phyloP scores from a whole-genome alignment of 2,888 invertebrate genomes.

The Girardia tigrina region DNA sequence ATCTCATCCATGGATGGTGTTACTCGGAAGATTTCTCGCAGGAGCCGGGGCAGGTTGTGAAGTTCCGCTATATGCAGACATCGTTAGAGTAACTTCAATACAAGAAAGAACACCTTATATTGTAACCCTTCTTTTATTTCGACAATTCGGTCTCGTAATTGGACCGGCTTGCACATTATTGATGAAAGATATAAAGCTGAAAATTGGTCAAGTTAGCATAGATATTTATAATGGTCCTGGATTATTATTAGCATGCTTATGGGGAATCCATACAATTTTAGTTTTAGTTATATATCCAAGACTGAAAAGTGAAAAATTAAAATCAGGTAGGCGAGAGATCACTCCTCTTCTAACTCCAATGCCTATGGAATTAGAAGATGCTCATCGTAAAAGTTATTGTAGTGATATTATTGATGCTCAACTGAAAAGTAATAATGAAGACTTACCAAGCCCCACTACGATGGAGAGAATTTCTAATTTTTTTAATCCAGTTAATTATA shows the following conservation, averaged over 20 bases:
- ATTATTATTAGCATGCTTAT: slow-evolving; percentile 34
- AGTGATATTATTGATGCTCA: background rate
- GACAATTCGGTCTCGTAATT: slow-evolving; percentile 33
- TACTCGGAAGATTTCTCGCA: slow-evolving; percentile 34
- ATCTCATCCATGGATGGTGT: slow-evolving; percentile 31
- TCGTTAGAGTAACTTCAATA: slow-evolving; percentile 32
- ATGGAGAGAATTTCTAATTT: slow-evolving; percentile 26
- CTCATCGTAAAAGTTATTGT: slow-evolving; percentile 3
- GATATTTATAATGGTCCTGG: slow-evolving; percentile 35
- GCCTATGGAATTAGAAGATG: background rate
- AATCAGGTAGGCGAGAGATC: background rate
- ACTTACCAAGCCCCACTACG: background rate
- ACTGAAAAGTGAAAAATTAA: slow-evolving; percentile 24
- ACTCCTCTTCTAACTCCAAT: background rate
- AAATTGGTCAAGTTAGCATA: slow-evolving; percentile 12
- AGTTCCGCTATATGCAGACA: slow-evolving; percentile 34
- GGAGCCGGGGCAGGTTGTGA: slow-evolving; percentile 35
- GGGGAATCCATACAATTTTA: slow-evolving; percentile 35
- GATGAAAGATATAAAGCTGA: slow-evolving; percentile 28
- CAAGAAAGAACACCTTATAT: slow-evolving; percentile 34
- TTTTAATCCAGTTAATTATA: slow-evolving; percentile 25
- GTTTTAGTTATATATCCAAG: slow-evolving; percentile 33
- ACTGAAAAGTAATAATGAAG: background rate
- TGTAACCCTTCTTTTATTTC: slow-evolving; percentile 26
- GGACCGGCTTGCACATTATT: slow-evolving; percentile 34